Conservation (phyloP, 2,888 invertebrate genomes). For the Crematogaster levior region DNA sequence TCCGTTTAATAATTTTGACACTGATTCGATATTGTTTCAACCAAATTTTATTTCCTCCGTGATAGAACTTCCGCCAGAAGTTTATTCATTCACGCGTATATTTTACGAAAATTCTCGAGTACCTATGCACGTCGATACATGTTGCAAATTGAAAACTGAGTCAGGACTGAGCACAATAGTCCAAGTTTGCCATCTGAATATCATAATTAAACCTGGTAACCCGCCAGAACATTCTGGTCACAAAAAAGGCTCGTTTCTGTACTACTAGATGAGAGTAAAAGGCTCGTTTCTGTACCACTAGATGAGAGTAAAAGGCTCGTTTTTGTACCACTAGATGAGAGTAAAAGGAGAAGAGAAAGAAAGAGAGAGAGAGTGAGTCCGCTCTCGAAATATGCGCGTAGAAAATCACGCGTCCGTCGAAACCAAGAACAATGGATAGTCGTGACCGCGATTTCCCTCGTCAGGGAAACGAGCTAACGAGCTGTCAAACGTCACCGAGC, state of each 20-base stretch:
- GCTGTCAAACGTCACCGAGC: slow-evolving; percentile 76
- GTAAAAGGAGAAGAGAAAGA: slow-evolving; percentile 37
- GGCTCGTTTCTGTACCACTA: too few species aligned
- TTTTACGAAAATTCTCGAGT: slow-evolving; percentile 7
- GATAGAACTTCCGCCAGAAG: neutral
- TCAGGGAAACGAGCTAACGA: slow-evolving; percentile 75
- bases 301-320: slow-evolving; percentile 68
- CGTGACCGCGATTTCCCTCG: slow-evolving; percentile 67
- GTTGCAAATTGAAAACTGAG: slow-evolving; percentile 44
- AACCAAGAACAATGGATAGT: slow-evolving; percentile 55
- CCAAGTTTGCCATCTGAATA: slow-evolving; percentile 54
- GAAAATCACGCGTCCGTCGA: slow-evolving; percentile 59
- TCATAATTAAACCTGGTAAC: slow-evolving; percentile 76
- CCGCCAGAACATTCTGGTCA: slow-evolving; percentile 65
- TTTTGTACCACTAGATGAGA: too few species aligned
- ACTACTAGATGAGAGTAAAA: slow-evolving; percentile 59
- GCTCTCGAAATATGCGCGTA: slow-evolving; percentile 57
- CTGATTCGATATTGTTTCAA: neutral
- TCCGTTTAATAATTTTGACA: neutral
- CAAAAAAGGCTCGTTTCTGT: slow-evolving; percentile 53
- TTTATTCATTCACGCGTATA: neutral
- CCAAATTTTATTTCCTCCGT: neutral
- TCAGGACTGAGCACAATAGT: neutral
- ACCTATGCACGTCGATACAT: slow-evolving; percentile 7
- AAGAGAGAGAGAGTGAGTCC: slow-evolving; percentile 35